Percentiles rank a stretch among this genome's conserved stretches.
Evolutionary conservation across 2,888 invertebrate genomes (phyloP).

Genomic region (Oscheius sp.): DNA sequence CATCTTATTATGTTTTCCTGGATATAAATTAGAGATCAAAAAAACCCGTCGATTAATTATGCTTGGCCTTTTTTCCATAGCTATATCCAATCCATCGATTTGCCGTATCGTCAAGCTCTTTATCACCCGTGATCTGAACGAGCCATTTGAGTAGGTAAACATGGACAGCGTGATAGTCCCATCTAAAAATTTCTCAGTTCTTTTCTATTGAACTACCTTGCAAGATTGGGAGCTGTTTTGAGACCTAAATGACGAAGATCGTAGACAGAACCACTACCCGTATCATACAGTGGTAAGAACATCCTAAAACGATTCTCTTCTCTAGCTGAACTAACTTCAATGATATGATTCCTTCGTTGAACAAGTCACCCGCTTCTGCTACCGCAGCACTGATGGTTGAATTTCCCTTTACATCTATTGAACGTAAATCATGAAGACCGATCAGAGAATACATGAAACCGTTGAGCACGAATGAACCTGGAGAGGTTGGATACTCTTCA

Average conservation of each 20-base stretch:
- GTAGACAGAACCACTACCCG: conserved; percentile 92
- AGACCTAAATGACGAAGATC: conserved; percentile 92
- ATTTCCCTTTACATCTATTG: conserved; percentile 71
- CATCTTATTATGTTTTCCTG: too few species aligned
- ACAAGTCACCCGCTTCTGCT: neutral
- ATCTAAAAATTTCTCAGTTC: conserved; percentile 71
- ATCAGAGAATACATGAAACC: conserved; percentile 97
- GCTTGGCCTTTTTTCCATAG: conserved; percentile 63
- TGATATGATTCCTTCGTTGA: conserved; percentile 73
- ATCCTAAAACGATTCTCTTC: too few species aligned
- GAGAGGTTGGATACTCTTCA: conserved; percentile 96
- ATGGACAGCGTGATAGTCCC: conserved; percentile 99
- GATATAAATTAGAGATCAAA: too few species aligned
- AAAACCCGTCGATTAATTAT: too few species aligned
- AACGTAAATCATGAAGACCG: conserved; percentile 86
- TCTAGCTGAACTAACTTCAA: too few species aligned
- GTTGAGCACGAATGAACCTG: conserved; percentile 92
- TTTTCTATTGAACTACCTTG: conserved; percentile 75
- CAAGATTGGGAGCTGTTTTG: conserved; percentile 83
- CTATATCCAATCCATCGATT: conserved; percentile 67
- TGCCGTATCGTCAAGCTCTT: conserved; percentile 51
- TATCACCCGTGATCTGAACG: conserved; percentile 80
- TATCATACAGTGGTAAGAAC: conserved; percentile 90
- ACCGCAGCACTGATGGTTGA: conserved; percentile 73
- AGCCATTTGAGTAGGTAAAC: conserved; percentile 87